Base-by-base conservation (phyloP, 2,888 invertebrate genomes). In the Conistra vaccinii region DNA sequence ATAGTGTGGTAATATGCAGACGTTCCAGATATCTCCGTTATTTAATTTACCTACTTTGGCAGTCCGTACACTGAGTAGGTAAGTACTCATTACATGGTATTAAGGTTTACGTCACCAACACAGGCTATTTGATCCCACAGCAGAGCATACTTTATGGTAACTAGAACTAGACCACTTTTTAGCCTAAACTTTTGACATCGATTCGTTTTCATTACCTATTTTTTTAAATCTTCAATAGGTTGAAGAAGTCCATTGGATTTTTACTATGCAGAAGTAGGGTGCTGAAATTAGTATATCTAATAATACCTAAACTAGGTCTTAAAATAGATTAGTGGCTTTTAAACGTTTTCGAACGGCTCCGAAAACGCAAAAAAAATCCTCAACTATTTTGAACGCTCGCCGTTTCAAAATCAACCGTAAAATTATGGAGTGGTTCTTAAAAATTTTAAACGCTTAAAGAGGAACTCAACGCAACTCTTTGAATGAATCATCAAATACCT, bases 401-500 rank as follows among this genome's bases (percentile, higher is more conserved):
- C 51, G 23, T 45, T 53, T 35, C 53, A 68, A 58, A 70, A 58
- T 62, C 6, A 39, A 39, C 76, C 45, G 42, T 23, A 57, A 69
- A 72, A 76, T 69, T 76, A 60, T 17, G 58, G 23, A 35, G 66
- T 9, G 32, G 39, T 63, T 72, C 71, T 65, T 39, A 62, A 67
- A 84, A 84, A 68, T 29, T 10, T 76, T 81, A 63, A 77, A 70
- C 39, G 65, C 26, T 51, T 72, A 58, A 78, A 60, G 51, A 61
- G 29, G 32, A 63, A 51, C 35, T 60, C 35, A 71, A 69, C 7
- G 3, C 32, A 61, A 62, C 42, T 78, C 51, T 74, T 14, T 32
- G 69, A 67, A 53, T 85, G 85, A 86, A 58, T 84, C 86, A 85
- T 74, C 71, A 78, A 81, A 73, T 70, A 69, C 20, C 67, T 85